A percentile compares a stretch with the other conserved stretches of the same genome.
Evolutionary conservation across 1,140 invertebrate genomes (phyloP).

Genomic region (Diabrotica virgifera): DNA sequence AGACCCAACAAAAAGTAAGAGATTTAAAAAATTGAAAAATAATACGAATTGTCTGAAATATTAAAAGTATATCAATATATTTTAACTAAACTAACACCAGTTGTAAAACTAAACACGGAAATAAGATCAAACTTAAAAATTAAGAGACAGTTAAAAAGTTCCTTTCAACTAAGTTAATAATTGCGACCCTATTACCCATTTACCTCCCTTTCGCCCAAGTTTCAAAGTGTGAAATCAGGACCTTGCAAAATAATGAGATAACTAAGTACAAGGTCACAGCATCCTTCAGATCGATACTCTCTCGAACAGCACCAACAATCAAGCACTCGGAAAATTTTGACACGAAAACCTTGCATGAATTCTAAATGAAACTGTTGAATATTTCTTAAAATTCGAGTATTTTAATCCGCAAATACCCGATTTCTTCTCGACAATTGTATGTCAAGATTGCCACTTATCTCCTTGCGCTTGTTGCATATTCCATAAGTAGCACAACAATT

Average conservation of each 20-base stretch:
- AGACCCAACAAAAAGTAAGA: too few species aligned
- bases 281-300: conserved; percentile 18
- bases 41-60: not conserved
- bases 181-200: not conserved
- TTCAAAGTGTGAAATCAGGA: not conserved
- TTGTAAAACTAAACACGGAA: not conserved
- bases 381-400: not conserved
- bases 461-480: conserved; percentile 1
- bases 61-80: not conserved
- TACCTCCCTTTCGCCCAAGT: not conserved
- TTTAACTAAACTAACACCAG: not conserved
- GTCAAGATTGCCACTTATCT: not conserved
- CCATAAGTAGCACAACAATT: not conserved
- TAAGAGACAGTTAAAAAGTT: not conserved
- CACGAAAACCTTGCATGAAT: too few species aligned
- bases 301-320: conserved; percentile 5
- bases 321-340: not conserved
- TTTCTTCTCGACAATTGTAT: not conserved
- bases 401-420: not conserved
- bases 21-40: too few species aligned
- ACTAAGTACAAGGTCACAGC: conserved; percentile 20
- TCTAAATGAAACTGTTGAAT: not conserved
- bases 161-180: not conserved
- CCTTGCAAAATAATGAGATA: conserved; percentile 10
- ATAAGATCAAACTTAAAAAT: not conserved